A percentile compares a stretch with the other conserved stretches of the same genome.
These are phyloP conservation scores for Iphiclides podalirius DNA, from an alignment of 2,888 invertebrate species.

Conservation along the genomic window DNA sequence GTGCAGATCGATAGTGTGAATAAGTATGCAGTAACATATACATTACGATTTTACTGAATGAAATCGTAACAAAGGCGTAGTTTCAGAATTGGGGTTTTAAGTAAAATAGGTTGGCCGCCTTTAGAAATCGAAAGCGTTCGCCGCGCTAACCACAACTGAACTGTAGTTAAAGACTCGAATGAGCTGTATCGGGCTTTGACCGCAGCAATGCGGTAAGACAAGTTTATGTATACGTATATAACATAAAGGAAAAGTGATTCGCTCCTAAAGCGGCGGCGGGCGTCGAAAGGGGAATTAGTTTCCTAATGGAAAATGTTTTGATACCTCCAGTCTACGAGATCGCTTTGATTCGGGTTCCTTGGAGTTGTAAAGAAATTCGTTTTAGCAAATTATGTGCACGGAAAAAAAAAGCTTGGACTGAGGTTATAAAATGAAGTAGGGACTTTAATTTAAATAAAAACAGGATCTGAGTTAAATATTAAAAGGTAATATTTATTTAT, in stretches of 20 bases:
- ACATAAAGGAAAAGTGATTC: slow-evolving; percentile 7
- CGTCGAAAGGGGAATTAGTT: neutral
- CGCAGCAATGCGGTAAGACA: slow-evolving; percentile 62
- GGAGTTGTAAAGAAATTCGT: too few species aligned
- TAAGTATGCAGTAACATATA: too few species aligned
- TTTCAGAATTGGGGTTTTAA: slow-evolving; percentile 5
- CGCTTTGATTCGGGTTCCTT: neutral
- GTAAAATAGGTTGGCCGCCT: slow-evolving; percentile 17
- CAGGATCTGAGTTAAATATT: too few species aligned
- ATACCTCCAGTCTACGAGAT: neutral
- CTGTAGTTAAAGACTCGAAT: slow-evolving; percentile 38
- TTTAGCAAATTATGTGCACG: too few species aligned
- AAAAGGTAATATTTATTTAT: too few species aligned
- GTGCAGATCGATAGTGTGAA: too few species aligned
- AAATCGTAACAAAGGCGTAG: slow-evolving; percentile 13
- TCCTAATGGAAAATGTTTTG: neutral
- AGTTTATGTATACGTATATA: slow-evolving; percentile 37
- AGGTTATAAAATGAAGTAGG: too few species aligned
- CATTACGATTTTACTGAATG: too few species aligned
- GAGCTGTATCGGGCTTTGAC: slow-evolving; percentile 17
- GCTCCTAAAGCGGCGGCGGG: neutral
- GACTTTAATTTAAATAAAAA: too few species aligned
- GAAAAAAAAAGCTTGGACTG: too few species aligned
- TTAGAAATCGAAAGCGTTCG: slow-evolving; percentile 20
- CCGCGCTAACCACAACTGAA: slow-evolving; percentile 25